Percentiles rank a stretch among this genome's conserved stretches.
phyloP scores from a whole-genome alignment of 1,140 invertebrate genomes.

The Pantala flavescens region DNA sequence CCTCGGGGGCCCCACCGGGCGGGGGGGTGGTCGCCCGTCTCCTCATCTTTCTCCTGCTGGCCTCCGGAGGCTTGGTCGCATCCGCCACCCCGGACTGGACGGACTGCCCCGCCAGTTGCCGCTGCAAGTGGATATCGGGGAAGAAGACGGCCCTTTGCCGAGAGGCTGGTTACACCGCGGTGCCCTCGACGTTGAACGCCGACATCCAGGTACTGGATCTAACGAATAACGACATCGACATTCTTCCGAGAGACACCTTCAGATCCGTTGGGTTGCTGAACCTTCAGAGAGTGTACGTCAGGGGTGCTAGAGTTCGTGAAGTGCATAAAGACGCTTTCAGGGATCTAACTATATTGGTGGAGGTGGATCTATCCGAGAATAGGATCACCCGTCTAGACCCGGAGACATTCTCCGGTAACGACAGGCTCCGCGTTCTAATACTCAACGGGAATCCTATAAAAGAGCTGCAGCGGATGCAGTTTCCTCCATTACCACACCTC shows the following conservation, averaged over 20 bases:
- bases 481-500: constrained; percentile 58
- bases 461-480: constrained; percentile 49
- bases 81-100: constrained; percentile 60
- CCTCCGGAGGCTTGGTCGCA: constrained; percentile 28
- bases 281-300: constrained; percentile 68
- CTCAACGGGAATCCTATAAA: constrained; percentile 60
- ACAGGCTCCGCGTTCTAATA: constrained; percentile 53
- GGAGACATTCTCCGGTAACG: constrained; percentile 64
- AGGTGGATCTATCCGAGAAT: constrained; percentile 73
- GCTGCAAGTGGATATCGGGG: constrained; percentile 80
- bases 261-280: constrained; percentile 66
- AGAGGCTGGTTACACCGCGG: constrained; percentile 58
- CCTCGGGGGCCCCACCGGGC: neutral
- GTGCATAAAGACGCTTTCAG: constrained; percentile 73
- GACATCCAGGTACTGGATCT: constrained; percentile 80
- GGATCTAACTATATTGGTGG: constrained; percentile 74
- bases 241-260: constrained; percentile 69
- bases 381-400: constrained; percentile 51
- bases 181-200: constrained; percentile 61
- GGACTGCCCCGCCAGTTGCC: constrained; percentile 66
- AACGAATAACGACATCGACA: constrained; percentile 63
- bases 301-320: constrained; percentile 57
- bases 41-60: constrained; percentile 26
- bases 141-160: constrained; percentile 77
- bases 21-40: constrained; percentile 8